These are phyloP conservation scores for Notolabrus celidotus DNA, from an alignment of 2,797 vertebrate species.

Conservation along the genomic window DNA sequence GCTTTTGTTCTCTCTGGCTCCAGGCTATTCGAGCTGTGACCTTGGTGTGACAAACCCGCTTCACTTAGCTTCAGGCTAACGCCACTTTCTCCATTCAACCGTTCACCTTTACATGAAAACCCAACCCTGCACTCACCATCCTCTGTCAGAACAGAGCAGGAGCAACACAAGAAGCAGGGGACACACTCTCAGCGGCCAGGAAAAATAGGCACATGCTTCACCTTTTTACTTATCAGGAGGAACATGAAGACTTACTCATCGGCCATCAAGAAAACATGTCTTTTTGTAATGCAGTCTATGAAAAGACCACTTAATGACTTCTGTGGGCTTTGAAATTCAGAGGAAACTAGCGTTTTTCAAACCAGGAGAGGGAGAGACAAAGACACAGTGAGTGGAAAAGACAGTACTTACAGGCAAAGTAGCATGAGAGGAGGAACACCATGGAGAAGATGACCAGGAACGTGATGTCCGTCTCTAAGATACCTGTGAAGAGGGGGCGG, in stretches of 20 bases:
- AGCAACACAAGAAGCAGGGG: no score
- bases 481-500: constrained; percentile 80
- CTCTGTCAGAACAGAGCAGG: no score
- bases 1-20: constrained; percentile 26
- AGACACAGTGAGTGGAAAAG: constrained; percentile 51
- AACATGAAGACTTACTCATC: constrained; percentile 74
- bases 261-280: constrained; percentile 67
- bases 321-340: constrained; percentile 21
- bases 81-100: constrained; percentile 51
- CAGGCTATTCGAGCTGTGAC: constrained; percentile 45
- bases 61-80: constrained; percentile 42
- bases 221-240: constrained; percentile 42
- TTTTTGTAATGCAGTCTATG: constrained; percentile 50
- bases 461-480: constrained; percentile 95
- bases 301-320: constrained; percentile 46
- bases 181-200: not conserved
- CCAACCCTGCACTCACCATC: constrained; percentile 14
- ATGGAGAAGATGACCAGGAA: constrained; percentile 92
- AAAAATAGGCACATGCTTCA: constrained; percentile 30
- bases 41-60: constrained; percentile 46
- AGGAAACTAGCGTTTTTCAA: constrained; percentile 18
- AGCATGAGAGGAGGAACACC: constrained; percentile 92
- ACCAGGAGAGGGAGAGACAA: not conserved
- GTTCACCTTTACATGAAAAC: constrained; percentile 52
- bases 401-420: constrained; percentile 92